These are phyloP conservation scores for Halyomorpha halys DNA, from an alignment of 1,140 invertebrate genomes.

Conservation along the genomic window DNA sequence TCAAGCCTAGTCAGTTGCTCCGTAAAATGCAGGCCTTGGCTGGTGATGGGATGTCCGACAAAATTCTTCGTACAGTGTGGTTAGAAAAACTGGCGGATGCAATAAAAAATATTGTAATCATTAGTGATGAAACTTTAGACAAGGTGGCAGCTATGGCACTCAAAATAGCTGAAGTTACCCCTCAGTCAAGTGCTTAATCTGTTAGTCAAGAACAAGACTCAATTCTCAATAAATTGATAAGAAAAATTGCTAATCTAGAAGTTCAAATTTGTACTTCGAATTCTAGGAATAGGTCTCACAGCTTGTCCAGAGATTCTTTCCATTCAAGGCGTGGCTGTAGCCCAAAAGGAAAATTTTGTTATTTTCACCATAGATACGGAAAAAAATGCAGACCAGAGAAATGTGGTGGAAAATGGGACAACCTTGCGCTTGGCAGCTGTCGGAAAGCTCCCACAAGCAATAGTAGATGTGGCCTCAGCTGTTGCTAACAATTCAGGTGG, in stretches of 20 bases:
- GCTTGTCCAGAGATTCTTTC: background rate
- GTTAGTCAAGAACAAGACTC: background rate
- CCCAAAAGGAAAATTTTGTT: no score
- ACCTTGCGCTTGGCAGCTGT: no score
- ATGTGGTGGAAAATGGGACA: no score
- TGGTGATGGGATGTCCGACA: conserved; percentile 14
- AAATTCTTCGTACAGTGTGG: background rate
- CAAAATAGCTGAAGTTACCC: conserved; percentile 4
- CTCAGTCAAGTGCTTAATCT: background rate
- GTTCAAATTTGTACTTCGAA: background rate
- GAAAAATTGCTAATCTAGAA: no score
- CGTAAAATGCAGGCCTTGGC: no score
- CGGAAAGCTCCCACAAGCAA: no score
- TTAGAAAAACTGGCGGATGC: background rate
- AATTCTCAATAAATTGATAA: background rate
- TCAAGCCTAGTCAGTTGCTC: no score
- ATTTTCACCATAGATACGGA: no score
- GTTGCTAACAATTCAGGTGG: no score
- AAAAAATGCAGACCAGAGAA: no score
- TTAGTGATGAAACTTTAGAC: no score
- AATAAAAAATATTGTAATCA: conserved; percentile 1
- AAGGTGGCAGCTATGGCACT: conserved; percentile 14
- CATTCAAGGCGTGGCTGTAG: background rate
- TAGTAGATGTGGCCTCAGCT: no score
- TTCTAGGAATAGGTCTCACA: background rate